Percentiles rank a stretch among this genome's conserved stretches.
These are phyloP conservation scores for Oplegnathus fasciatus DNA, from an alignment of 2,113 vertebrate species.

Conservation along the genomic window DNA sequence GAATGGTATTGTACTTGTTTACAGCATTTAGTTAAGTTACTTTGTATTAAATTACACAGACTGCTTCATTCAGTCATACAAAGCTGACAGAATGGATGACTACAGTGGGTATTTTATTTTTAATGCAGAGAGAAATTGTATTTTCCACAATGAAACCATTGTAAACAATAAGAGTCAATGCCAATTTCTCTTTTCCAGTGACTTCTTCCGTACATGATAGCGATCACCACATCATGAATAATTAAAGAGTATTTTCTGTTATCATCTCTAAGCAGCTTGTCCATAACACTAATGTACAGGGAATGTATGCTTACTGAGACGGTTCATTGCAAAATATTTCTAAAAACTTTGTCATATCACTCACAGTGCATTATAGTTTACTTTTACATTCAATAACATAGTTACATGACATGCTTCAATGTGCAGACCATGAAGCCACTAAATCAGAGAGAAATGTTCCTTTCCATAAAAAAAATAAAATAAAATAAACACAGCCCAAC, in stretches of 20 bases:
- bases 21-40: no score
- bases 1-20: conserved; percentile 1
- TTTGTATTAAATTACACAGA: no score
- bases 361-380: conserved; percentile 42
- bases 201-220: conserved; percentile 59
- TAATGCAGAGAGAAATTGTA: not conserved
- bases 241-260: conserved; percentile 57
- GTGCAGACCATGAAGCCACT: conserved; percentile 35
- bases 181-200: conserved; percentile 54
- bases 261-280: conserved; percentile 69
- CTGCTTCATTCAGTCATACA: no score
- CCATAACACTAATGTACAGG: conserved; percentile 33
- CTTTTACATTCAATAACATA: conserved; percentile 56
- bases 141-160: conserved; percentile 39
- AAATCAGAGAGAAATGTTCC: conserved; percentile 54
- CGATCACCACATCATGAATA: conserved; percentile 68
- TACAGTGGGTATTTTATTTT: not conserved
- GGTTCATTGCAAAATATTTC: conserved; percentile 44
- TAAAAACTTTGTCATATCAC: conserved; percentile 53
- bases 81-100: conserved; percentile 4
- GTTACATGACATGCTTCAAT: conserved; percentile 54
- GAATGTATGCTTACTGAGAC: conserved; percentile 51
- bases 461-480: conserved; percentile 36
- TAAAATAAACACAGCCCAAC: conserved; percentile 44
- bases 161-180: conserved; percentile 39